Conservation (phyloP, 2,888 invertebrate species). For the Drosophila algonquin region DNA sequence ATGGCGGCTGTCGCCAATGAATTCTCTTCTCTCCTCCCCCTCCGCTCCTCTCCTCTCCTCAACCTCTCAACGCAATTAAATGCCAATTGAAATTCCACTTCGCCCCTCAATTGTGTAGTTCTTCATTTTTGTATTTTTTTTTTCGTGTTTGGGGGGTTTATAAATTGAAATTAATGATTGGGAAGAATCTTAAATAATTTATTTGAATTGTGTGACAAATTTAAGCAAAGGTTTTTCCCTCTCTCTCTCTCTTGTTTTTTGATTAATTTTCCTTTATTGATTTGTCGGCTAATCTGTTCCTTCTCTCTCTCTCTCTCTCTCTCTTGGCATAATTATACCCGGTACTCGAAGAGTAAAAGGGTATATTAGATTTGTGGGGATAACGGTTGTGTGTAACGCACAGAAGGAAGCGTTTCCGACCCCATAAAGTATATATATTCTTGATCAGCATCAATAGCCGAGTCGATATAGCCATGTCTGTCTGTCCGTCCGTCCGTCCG, state of each 20-base stretch:
- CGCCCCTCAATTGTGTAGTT: conserved; percentile 29
- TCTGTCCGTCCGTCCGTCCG: too few species aligned
- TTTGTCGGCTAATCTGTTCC: conserved; percentile 56
- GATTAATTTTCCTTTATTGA: conserved; percentile 61
- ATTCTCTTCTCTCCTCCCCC: conserved; percentile 36
- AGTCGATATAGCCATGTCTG: too few species aligned
- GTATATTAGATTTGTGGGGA: too few species aligned
- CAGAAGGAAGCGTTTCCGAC: too few species aligned
- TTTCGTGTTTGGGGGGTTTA: conserved; percentile 30
- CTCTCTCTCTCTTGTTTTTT: conserved; percentile 19
- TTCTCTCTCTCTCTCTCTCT: conserved; percentile 25
- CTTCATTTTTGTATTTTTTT: conserved; percentile 13
- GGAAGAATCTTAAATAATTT: conserved; percentile 51
- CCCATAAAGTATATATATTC: too few species aligned
- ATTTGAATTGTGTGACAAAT: conserved; percentile 68
- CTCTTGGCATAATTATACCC: conserved; percentile 54
- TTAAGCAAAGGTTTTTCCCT: conserved; percentile 37
- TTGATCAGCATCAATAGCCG: too few species aligned
- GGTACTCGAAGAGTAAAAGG: too few species aligned
- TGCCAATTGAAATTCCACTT: conserved; percentile 69
- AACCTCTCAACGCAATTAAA: conserved; percentile 69
- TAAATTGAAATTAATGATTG: conserved; percentile 73
- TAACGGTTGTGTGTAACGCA: too few species aligned
- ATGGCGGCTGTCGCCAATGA: conserved; percentile 65
- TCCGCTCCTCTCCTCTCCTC: conserved; percentile 15